These are phyloP conservation scores for Anorthoa munda DNA, from an alignment of 2,888 invertebrate species.

Conservation along the genomic window DNA sequence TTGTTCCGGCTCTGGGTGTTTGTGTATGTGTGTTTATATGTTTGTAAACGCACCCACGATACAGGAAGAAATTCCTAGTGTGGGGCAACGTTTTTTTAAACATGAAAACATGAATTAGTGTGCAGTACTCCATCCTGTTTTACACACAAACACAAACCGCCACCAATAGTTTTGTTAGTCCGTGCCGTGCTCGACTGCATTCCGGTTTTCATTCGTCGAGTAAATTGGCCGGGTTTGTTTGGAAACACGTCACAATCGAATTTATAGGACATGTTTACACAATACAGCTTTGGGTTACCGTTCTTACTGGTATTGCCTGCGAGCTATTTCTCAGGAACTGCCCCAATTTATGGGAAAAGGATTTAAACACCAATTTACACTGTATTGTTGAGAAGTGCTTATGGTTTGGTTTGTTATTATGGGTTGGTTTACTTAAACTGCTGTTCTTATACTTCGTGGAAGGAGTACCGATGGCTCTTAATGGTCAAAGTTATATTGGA, in stretches of 20 bases:
- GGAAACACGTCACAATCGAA: conserved; percentile 73
- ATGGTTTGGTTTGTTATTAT: conserved; percentile 22
- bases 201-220: conserved; percentile 57
- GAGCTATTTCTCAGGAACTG: conserved; percentile 45
- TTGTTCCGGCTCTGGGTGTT: too few relatives aligned
- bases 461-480: neutral
- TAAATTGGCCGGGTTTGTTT: conserved; percentile 69
- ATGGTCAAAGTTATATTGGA: neutral
- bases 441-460: conserved; percentile 28
- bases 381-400: conserved; percentile 43
- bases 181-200: conserved; percentile 53
- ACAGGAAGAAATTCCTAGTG: too few relatives aligned
- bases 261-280: conserved; percentile 77
- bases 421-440: conserved; percentile 31
- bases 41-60: too few relatives aligned
- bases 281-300: conserved; percentile 62
- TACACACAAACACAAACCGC: conserved; percentile 28
- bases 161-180: conserved; percentile 47
- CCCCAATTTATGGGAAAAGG: conserved; percentile 57
- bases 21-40: too few relatives aligned
- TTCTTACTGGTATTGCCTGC: conserved; percentile 38
- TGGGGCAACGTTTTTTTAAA: too few relatives aligned
- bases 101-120: too few relatives aligned
- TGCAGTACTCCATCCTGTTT: conserved; percentile 13
- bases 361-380: conserved; percentile 52